phyloP scores from a whole-genome alignment of 2,113 vertebrate species.

The Pluvialis apricaria region DNA sequence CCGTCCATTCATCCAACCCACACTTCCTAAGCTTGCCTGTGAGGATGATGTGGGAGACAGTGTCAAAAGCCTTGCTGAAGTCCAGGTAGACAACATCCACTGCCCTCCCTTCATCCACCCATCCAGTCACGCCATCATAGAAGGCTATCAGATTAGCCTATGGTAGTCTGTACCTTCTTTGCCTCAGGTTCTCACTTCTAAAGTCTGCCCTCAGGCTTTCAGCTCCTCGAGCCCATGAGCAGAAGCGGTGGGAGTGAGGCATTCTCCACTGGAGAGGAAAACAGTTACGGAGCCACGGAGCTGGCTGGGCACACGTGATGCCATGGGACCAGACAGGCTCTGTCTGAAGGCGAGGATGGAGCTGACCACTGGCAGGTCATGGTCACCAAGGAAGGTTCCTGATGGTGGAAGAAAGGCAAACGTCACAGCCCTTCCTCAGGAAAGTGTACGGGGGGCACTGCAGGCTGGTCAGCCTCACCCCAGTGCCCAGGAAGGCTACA shows the following conservation, averaged over 20 bases:
- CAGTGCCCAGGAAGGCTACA: accelerated
- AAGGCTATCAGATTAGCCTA: too few species aligned
- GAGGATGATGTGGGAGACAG: too few species aligned
- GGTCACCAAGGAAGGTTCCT: background rate
- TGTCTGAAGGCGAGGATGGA: background rate
- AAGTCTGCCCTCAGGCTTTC: background rate
- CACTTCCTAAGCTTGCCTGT: too few species aligned
- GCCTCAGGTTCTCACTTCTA: background rate
- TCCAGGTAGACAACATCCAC: too few species aligned
- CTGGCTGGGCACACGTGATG: background rate
- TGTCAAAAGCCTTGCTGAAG: too few species aligned
- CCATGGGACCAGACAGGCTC: background rate
- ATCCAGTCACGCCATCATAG: too few species aligned
- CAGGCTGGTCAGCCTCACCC: background rate
- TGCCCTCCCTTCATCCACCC: too few species aligned
- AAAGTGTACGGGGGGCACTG: background rate
- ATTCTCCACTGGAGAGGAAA: background rate
- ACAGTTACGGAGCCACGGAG: background rate
- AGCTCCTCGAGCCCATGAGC: background rate
- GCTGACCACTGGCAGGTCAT: background rate
- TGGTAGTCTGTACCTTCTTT: background rate
- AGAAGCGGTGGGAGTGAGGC: background rate
- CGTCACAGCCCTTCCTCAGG: background rate
- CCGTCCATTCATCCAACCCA: too few species aligned
- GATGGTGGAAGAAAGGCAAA: background rate